Evolutionary conservation across 2,113 vertebrate genomes (phyloP), one percentile per base, ranked within the genome.

Genomic region (Zingel zingel): DNA sequence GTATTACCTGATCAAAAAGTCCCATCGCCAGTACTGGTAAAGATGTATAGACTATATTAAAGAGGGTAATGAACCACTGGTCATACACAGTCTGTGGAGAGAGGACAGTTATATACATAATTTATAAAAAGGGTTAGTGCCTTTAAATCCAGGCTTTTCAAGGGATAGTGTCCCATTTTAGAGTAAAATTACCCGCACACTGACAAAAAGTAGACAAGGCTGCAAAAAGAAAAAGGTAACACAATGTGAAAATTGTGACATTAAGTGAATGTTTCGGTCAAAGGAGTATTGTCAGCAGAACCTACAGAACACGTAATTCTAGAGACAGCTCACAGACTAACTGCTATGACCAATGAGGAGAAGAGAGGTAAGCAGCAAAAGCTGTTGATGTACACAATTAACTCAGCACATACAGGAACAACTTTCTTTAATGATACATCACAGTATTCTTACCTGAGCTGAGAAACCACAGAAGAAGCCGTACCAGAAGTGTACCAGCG

Each of bases 31-130:
- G 91, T 50, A 97, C 95, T 58, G 97, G 96, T 77, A 97, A 90
- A 6, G 95, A 97, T 3, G 95, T 97, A 81, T 96, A 97, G 70
- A 96, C 95, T 77, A 96, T 96, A 75, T 96, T 97, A 92, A 96
- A 97, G 73, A 97, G 92, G 36, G 96, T 96, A 74, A 97, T 96
- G 88, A 97, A 97, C 96, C 96, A 96, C 88, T 96, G 96, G 88
- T 97, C 97, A 79, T 97, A 97, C 57, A 97, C 95, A 4, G 96
- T 96, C 96, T 97, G 89, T 43, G 90, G 92, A 74, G n/a, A 65
- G 14, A 91, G 79, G 79, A 77, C 6, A 84, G 8, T 13, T 43
- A 9, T 11, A 14, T 14, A 5, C 4, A 64, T 12, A 2, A 67
- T 74, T 9, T 3, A 10, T 18, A 48, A 10, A 23, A 27, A 33